These are phyloP conservation scores for Epistrophe eligans DNA, from an alignment of 2,888 invertebrate species.

Conservation along the genomic window DNA sequence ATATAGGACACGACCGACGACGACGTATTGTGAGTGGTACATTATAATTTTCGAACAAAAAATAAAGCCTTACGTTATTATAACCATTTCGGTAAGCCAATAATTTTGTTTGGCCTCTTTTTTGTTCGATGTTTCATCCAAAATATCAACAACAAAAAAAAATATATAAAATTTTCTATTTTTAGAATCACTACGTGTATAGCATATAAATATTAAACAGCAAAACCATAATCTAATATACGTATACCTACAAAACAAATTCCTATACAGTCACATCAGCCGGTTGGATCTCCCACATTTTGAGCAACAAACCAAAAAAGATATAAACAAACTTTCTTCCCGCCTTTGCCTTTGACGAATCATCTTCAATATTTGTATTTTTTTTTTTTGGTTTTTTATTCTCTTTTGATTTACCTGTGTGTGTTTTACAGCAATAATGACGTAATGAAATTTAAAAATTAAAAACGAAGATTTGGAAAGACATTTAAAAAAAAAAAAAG, in stretches of 20 bases:
- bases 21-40: not conserved
- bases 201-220: constrained; percentile 44
- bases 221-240: constrained; percentile 47
- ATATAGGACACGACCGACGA: constrained; percentile 52
- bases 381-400: no score
- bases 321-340: constrained; percentile 55
- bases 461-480: no score
- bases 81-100: constrained; percentile 53
- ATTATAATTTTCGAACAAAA: constrained; percentile 37
- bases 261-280: constrained; percentile 28
- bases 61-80: constrained; percentile 28
- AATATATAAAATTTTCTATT: constrained; percentile 54
- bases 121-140: constrained; percentile 36
- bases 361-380: constrained; percentile 14
- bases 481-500: constrained; percentile 18
- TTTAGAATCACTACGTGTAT: constrained; percentile 68
- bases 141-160: constrained; percentile 39
- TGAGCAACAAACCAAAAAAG: constrained; percentile 29
- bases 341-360: constrained; percentile 9
- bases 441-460: constrained; percentile 64
- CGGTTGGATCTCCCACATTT: constrained; percentile 52
- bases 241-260: constrained; percentile 13
- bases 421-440: constrained; percentile 32
- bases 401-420: no score
- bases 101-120: constrained; percentile 49